Base-by-base conservation (phyloP, 2,888 invertebrate species). In the Aphidoletes aphidimyza region DNA sequence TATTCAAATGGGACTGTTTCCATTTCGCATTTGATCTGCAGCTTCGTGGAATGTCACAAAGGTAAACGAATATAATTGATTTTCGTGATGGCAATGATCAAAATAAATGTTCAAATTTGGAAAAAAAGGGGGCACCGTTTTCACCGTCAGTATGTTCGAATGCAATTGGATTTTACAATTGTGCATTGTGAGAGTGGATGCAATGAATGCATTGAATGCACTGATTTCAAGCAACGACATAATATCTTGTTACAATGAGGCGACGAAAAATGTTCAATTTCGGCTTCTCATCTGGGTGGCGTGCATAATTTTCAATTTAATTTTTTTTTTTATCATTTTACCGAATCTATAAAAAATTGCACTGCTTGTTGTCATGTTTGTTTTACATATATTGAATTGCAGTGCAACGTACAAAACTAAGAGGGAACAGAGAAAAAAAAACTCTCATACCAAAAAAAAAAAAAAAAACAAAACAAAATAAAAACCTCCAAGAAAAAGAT, bases 301-400 rank as follows among this genome's bases (percentile, higher is more conserved):
- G 69, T 30, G 69, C 30, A 69, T 69, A 69, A 30, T 69, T 69
- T 69, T 69, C 69, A 69, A 69, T 69, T 69, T 69, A 30, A 69
- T 69, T 30, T 30, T 69, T n/a, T n/a, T n/a, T n/a, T n/a, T n/a
- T n/a, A n/a, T n/a, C n/a, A n/a, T n/a, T n/a, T 30, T 69, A 69
- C 69, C 30, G 30, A 69, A 69, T 69, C 30, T 69, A 69, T 69
- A 69, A 69, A 69, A 30, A 69, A 69, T 17, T 69, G 69, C 69
- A 69, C 69, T 69, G 69, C 30, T 81, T 37, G 81, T 81, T 81
- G 81, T 81, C 81, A 37, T 81, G 37, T 81, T 81, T 81, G 37
- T 81, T 37, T 81, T 81, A 37, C 81, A 81, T 81, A n/a, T n/a
- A 81, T 37, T 81, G 22, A 36, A 37, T 81, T 81, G 81, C 81